A percentile compares a stretch with the other conserved stretches of the same genome.
Conservation (phyloP, 2,797 vertebrate genomes). For the Parambassis ranga region DNA sequence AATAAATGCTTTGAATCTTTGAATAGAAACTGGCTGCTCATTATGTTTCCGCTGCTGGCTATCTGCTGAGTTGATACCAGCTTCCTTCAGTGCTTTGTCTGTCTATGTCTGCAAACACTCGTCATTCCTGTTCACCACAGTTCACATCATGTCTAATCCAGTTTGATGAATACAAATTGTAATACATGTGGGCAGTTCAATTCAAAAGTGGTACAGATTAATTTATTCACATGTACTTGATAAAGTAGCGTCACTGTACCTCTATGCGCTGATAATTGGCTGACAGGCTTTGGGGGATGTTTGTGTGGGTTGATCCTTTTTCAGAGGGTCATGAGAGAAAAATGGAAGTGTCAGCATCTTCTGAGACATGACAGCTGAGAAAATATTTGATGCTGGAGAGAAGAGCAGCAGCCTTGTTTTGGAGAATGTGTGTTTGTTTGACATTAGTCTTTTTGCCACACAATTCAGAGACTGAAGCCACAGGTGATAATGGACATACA, state of each 20-base stretch:
- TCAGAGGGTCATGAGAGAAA: not conserved
- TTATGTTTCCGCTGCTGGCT: conserved; percentile 5
- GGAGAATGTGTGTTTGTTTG: no score
- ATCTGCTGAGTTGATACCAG: conserved; percentile 5
- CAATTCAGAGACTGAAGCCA: no score
- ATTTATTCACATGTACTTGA: not conserved
- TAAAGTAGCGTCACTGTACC: no score
- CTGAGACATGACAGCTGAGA: no score
- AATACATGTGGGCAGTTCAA: not conserved
- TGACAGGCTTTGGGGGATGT: not conserved
- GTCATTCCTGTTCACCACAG: not conserved
- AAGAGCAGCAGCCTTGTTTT: no score
- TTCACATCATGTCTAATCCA: not conserved
- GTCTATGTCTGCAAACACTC: not conserved
- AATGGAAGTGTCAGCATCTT: no score
- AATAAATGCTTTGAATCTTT: no score
- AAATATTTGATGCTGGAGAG: no score
- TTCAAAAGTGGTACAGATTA: not conserved
- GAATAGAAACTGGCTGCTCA: not conserved
- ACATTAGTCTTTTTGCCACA: no score
- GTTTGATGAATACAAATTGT: not conserved
- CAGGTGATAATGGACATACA: no score
- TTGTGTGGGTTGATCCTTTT: not conserved
- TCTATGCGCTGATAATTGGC: no score
- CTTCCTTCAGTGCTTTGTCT: not conserved